Percentiles rank a stretch among this genome's conserved stretches.
Conservation (phyloP, 1,140 invertebrate genomes). For the Triops longicaudatus region DNA sequence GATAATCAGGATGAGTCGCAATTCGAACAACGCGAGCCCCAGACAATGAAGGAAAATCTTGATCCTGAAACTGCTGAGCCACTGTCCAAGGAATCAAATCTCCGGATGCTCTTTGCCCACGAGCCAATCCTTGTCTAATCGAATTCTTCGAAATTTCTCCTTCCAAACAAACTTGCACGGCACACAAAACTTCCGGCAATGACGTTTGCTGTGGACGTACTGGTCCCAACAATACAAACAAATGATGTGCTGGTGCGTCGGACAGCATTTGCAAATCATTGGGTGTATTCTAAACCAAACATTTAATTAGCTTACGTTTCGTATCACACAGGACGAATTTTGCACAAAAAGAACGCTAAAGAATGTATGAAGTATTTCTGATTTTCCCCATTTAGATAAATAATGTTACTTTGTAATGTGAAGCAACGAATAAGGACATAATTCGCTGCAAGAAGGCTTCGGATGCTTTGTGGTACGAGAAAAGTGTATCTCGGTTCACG, state of each 20-base stretch:
- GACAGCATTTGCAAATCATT: conserved; percentile 98
- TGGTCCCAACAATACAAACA: conserved; percentile 91
- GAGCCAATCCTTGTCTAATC: conserved; percentile 64
- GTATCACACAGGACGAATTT: not conserved
- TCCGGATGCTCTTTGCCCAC: conserved; percentile 82
- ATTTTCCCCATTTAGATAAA: not conserved
- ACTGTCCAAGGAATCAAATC: conserved; percentile 98
- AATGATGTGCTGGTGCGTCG: conserved; percentile 94
- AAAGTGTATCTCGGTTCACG: conserved; percentile 87
- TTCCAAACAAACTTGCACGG: conserved; percentile 90
- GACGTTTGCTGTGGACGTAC: conserved; percentile 56
- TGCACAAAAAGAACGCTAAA: no score
- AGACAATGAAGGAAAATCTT: conserved; percentile 81
- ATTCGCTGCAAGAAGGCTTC: conserved; percentile 88
- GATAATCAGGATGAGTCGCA: conserved; percentile 97
- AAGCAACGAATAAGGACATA: conserved; percentile 88
- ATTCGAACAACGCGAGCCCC: conserved; percentile 91
- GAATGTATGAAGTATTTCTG: no score
- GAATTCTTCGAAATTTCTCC: conserved; percentile 80
- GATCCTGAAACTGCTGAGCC: conserved; percentile 89
- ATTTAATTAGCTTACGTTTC: not conserved
- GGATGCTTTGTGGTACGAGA: conserved; percentile 93
- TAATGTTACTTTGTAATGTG: conserved; percentile 81
- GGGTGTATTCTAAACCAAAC: conserved; percentile 72
- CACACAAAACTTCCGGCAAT: conserved; percentile 84